Conservation (phyloP, 1,140 invertebrate genomes). For the Venturia canescens region DNA sequence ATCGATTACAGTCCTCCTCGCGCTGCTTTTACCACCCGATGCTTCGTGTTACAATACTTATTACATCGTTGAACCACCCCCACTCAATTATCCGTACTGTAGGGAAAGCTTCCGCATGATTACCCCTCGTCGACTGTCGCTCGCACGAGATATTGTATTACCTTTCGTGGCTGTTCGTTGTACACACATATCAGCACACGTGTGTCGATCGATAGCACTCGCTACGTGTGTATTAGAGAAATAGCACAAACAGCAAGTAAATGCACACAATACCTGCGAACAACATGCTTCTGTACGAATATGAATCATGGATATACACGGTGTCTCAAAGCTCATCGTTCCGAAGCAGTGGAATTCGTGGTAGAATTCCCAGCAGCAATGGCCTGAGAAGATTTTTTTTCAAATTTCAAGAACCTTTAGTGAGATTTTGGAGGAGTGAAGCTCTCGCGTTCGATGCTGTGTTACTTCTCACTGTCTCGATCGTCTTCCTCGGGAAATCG, state of each 20-base stretch:
- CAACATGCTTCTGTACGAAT: too few relatives aligned
- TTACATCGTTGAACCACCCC: conserved; percentile 42
- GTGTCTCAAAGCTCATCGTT: too few relatives aligned
- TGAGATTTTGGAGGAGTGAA: too few relatives aligned
- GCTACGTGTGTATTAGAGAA: neutral
- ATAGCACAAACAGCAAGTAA: neutral
- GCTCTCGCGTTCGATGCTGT: too few relatives aligned
- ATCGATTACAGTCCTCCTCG: conserved; percentile 12
- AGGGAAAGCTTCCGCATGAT: conserved; percentile 36
- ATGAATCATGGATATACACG: too few relatives aligned
- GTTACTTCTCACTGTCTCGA: too few relatives aligned
- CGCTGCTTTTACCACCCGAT: neutral
- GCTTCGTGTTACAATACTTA: conserved; percentile 38
- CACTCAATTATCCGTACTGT: conserved; percentile 34
- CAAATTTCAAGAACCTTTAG: too few relatives aligned
- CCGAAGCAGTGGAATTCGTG: too few relatives aligned
- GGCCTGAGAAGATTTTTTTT: too few relatives aligned
- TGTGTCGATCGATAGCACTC: conserved; percentile 22
- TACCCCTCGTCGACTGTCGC: conserved; percentile 42
- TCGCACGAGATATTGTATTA: conserved; percentile 32
- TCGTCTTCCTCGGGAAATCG: too few relatives aligned
- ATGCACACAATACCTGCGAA: neutral
- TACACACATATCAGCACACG: conserved; percentile 9
- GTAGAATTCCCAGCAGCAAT: too few relatives aligned
- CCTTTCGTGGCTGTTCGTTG: neutral